phyloP scores from a whole-genome alignment of 2,888 invertebrate genomes.

The Pharmacophagus antenor region DNA sequence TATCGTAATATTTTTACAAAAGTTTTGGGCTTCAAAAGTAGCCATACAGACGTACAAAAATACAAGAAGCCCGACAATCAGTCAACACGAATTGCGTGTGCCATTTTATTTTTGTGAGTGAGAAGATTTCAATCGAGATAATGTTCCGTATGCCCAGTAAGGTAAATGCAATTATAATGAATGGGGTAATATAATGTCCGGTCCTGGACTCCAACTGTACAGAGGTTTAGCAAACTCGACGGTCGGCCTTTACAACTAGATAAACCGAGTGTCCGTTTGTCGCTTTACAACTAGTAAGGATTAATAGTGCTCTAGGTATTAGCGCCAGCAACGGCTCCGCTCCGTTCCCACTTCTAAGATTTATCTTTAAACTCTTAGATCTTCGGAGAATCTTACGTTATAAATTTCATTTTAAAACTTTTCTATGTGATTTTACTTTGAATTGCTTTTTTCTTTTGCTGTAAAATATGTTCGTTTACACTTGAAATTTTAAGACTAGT shows the following conservation, averaged over 20 bases:
- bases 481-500: no score
- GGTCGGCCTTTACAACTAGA: neutral
- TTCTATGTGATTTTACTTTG: no score
- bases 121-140: no score
- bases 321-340: neutral
- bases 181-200: neutral
- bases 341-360: neutral
- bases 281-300: slow-evolving; percentile 1
- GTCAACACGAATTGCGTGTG: no score
- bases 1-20: no score
- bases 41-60: neutral
- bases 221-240: neutral
- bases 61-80: no score
- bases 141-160: neutral
- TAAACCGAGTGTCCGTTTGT: neutral
- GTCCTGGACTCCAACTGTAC: neutral
- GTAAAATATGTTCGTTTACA: no score
- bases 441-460: no score
- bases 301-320: neutral
- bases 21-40: neutral
- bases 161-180: neutral
- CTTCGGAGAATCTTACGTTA: no score
- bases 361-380: neutral
- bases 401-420: no score
- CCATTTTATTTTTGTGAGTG: no score